A percentile compares a stretch with the other conserved stretches of the same genome.
Conservation (phyloP, 2,888 invertebrate species). For the Leptura quadrifasciata region DNA sequence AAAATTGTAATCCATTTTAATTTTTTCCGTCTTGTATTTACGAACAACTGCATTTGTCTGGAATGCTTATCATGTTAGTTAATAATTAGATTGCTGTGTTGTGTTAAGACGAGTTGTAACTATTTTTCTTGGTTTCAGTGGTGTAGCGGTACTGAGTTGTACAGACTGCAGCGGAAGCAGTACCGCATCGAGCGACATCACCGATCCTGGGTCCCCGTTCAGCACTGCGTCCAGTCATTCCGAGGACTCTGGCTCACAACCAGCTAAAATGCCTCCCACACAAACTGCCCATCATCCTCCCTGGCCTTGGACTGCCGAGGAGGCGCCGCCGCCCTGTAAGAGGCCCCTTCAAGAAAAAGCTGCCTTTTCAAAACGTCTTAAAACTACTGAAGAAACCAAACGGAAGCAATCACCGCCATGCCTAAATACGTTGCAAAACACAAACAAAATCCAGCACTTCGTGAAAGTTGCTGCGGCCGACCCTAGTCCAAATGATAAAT, state of each 20-base stretch:
- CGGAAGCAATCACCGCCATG: conserved; percentile 67
- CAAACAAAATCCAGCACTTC: conserved; percentile 46
- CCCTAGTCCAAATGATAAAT: conserved; percentile 62
- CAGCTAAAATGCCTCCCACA: conserved; percentile 70
- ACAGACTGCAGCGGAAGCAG: conserved; percentile 81
- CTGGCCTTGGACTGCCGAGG: conserved; percentile 67
- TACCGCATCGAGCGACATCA: conserved; percentile 84
- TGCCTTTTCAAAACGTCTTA: conserved; percentile 65
- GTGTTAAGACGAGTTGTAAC: conserved; percentile 1
- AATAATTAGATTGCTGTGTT: neutral
- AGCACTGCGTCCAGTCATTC: conserved; percentile 79
- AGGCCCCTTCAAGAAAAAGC: conserved; percentile 62
- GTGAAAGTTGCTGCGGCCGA: conserved; percentile 55
- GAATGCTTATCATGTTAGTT: conserved; percentile 10
- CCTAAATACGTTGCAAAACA: conserved; percentile 59
- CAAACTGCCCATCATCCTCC: conserved; percentile 65
- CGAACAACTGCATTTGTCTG: neutral
- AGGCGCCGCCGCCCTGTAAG: conserved; percentile 57
- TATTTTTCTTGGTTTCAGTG: conserved; percentile 78
- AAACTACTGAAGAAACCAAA: conserved; percentile 57
- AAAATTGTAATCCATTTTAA: neutral
- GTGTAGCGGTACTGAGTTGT: conserved; percentile 88
- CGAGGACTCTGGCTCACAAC: conserved; percentile 70
- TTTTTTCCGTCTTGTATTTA: neutral
- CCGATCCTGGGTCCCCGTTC: conserved; percentile 90